Evolutionary conservation across 1,140 invertebrate genomes (phyloP).

Genomic region (Archegozetes longisetosus): DNA sequence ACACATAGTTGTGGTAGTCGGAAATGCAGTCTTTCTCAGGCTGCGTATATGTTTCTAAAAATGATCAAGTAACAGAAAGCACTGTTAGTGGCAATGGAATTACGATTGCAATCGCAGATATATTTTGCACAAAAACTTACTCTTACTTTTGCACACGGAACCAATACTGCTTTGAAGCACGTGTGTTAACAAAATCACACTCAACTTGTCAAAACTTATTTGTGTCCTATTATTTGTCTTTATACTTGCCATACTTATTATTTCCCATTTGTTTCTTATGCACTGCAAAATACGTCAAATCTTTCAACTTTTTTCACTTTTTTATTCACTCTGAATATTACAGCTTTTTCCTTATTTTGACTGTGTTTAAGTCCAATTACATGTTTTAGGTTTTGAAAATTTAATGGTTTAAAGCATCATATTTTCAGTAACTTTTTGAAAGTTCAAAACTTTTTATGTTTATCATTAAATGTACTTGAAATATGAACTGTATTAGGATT

Average conservation of each 20-base stretch:
- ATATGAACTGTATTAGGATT: background rate
- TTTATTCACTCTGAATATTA: too few relatives aligned
- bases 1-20: background rate
- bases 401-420: too few relatives aligned
- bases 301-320: too few relatives aligned
- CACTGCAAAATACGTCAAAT: background rate
- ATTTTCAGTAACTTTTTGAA: background rate
- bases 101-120: too few relatives aligned
- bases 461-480: background rate
- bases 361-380: too few relatives aligned
- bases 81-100: too few relatives aligned
- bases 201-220: background rate
- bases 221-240: background rate
- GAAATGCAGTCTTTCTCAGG: background rate
- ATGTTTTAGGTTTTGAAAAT: too few relatives aligned
- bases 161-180: background rate
- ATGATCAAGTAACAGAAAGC: too few relatives aligned
- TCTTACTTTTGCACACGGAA: background rate
- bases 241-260: background rate
- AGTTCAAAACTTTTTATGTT: background rate
- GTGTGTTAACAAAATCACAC: background rate
- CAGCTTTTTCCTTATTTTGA: too few relatives aligned
- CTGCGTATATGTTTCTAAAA: too few relatives aligned
- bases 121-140: too few relatives aligned
- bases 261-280: background rate